Evolutionary conservation across 2,113 vertebrate genomes (phyloP), one percentile per base, ranked within the genome.

Genomic region (Paralichthys olivaceus): DNA sequence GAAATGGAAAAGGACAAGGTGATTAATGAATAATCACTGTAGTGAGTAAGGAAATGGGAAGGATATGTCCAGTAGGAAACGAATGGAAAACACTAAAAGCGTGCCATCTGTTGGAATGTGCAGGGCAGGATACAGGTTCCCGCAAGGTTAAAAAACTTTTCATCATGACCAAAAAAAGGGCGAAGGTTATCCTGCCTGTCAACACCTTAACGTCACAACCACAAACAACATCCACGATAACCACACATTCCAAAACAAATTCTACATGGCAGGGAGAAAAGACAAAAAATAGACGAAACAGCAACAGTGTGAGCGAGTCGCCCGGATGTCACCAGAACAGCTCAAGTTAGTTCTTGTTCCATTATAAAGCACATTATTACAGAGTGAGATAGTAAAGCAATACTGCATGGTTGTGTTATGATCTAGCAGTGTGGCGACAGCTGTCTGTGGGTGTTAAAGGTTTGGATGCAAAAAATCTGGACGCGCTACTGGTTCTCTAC

Each of bases 101-200:
- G 64, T 78, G 84, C 84, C 51, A 71, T 82, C 80, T 83, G 87
- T 79, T 87, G 94, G 94, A 95, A 94, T 94, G 93, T 93, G 90
- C 80, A 64, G 78, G 87, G 78, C 91, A 89, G 85, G 87, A 90
- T 64, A 69, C 78, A 67, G 25, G 72, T 64, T 76, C 78, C 68
- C 58, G 32, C 59, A 69, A 67, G 29, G 56, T 75, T 22, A 67
- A 63, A 2, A 67, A 60, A 3, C 58, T 71, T 73, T 82, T 53
- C 79, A 81, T 66, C 23, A 51, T 79, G 53, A 73, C 61, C 71
- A 7, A 49, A 47, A 58, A 37, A 63, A 64, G 69, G 32, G 72
- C 60, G 19, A 86, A 75, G 47, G 47, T 85, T 53, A 69, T 90
- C 87, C 87, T 83, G 89, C 86, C 89, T 67, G 69, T 82, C 79